A percentile compares a stretch with the other conserved stretches of the same genome.
phyloP scores from a whole-genome alignment of 1,140 invertebrate genomes.

The Lucilia cuprina region DNA sequence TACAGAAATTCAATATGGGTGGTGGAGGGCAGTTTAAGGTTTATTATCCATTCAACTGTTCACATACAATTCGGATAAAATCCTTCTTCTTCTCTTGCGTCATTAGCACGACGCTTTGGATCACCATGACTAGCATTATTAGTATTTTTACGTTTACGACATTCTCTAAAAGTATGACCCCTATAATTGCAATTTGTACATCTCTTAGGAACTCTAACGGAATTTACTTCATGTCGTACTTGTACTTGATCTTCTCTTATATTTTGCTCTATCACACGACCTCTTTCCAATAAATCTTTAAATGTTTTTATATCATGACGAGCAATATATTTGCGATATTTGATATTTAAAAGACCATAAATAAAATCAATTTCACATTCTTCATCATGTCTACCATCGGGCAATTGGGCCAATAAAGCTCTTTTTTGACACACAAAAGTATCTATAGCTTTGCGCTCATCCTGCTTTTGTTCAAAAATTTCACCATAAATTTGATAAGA shows the following conservation, averaged over 20 bases:
- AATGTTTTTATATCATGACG: slow-evolving; percentile 48
- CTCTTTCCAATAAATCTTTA: slow-evolving; percentile 51
- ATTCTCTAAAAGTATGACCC: slow-evolving; percentile 16
- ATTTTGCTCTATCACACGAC: slow-evolving; percentile 49
- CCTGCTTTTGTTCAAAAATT: slow-evolving; percentile 53
- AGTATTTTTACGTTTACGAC: neutral
- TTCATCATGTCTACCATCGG: slow-evolving; percentile 51
- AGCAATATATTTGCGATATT: slow-evolving; percentile 54
- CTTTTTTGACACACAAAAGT: slow-evolving; percentile 55
- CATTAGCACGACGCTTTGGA: neutral
- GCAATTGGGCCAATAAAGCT: slow-evolving; percentile 54
- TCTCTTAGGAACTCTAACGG: neutral
- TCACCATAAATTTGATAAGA: slow-evolving; percentile 56
- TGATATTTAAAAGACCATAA: slow-evolving; percentile 54
- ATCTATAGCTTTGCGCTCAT: slow-evolving; percentile 49
- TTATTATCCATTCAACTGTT: too few relatives aligned
- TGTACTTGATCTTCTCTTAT: neutral
- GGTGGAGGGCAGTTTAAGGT: too few relatives aligned
- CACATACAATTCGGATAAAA: too few relatives aligned
- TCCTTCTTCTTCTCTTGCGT: too few relatives aligned
- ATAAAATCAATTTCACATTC: slow-evolving; percentile 55
- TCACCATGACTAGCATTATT: neutral
- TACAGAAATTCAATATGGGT: too few relatives aligned
- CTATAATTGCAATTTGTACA: slow-evolving; percentile 29
- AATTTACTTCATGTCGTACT: neutral